phyloP scores from a whole-genome alignment of 2,797 vertebrate species.

The Holocentrus rufus region DNA sequence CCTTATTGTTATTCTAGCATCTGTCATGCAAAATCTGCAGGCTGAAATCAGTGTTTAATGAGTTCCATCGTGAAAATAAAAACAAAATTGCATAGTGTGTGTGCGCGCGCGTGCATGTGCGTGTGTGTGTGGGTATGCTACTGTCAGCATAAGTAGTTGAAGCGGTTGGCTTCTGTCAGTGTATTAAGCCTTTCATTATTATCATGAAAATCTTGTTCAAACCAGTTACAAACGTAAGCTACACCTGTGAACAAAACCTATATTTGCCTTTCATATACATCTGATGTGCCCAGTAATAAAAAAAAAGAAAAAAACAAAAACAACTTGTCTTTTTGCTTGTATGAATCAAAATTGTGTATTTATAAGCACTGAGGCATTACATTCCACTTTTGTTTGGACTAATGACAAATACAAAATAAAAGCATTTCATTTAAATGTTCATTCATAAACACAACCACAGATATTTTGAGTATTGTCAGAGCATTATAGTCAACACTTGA shows the following conservation, averaged over 20 bases:
- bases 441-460: too few relatives aligned
- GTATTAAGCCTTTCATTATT: neutral
- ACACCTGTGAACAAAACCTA: neutral
- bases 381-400: too few relatives aligned
- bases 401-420: neutral
- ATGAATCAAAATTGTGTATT: neutral
- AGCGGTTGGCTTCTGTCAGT: neutral
- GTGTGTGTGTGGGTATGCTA: neutral
- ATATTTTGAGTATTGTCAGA: neutral
- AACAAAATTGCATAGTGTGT: neutral
- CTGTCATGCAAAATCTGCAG: constrained; percentile 10
- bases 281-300: constrained; percentile 17
- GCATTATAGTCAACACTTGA: neutral
- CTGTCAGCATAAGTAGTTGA: neutral
- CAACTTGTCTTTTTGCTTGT: neutral
- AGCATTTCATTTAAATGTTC: neutral
- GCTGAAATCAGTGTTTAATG: constrained; percentile 1
- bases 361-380: neutral
- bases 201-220: neutral
- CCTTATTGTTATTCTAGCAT: constrained; percentile 8
- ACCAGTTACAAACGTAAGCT: neutral
- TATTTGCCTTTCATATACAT: constrained; percentile 3
- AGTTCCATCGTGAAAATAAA: constrained; percentile 13
- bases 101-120: neutral
- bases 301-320: constrained; percentile 2